These are phyloP conservation scores for Baccha elongata DNA, from an alignment of 2,888 invertebrate species.

Conservation along the genomic window DNA sequence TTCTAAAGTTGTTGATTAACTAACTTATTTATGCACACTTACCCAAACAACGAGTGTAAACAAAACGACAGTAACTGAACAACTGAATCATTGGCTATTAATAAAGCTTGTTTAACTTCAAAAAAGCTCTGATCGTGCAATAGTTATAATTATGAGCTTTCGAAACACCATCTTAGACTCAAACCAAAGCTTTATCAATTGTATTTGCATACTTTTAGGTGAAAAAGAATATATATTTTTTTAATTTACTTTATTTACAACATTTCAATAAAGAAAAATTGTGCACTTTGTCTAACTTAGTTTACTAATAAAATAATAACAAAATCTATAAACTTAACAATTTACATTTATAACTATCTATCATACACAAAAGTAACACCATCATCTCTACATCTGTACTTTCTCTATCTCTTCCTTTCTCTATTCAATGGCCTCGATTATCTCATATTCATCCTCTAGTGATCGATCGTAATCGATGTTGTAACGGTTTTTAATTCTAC, in stretches of 20 bases:
- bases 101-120: conserved; percentile 35
- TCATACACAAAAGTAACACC: conserved; percentile 62
- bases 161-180: neutral
- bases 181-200: conserved; percentile 5
- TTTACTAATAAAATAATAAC: conserved; percentile 32
- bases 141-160: neutral
- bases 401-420: neutral
- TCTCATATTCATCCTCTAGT: conserved; percentile 82
- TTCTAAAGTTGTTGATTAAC: neutral
- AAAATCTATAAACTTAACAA: conserved; percentile 64
- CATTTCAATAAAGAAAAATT: conserved; percentile 30
- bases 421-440: conserved; percentile 82
- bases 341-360: conserved; percentile 53
- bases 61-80: conserved; percentile 42
- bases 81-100: conserved; percentile 39
- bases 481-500: conserved; percentile 82
- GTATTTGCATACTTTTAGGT: conserved; percentile 5
- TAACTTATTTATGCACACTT: neutral
- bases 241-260: conserved; percentile 21
- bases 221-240: neutral
- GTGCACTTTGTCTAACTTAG: conserved; percentile 36
- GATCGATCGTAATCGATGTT: conserved; percentile 83
- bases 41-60: conserved; percentile 37
- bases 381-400: conserved; percentile 2
- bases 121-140: neutral